phyloP scores from a whole-genome alignment of 2,797 vertebrate genomes.

The Lateolabrax maculatus region DNA sequence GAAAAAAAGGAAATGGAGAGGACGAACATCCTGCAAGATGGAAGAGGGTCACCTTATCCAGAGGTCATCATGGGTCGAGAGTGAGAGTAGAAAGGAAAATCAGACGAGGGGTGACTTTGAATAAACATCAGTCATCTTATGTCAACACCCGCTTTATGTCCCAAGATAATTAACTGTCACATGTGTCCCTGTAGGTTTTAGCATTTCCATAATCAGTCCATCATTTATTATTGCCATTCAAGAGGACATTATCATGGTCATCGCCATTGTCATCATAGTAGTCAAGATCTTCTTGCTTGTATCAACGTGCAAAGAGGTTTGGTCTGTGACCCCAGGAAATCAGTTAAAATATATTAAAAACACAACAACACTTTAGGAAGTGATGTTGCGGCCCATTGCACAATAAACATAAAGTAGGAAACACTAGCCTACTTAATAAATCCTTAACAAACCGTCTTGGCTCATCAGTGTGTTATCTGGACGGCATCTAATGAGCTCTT shows the following conservation, averaged over 20 bases:
- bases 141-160: constrained; percentile 65
- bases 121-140: constrained; percentile 59
- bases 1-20: constrained; percentile 14
- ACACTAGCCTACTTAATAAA: constrained; percentile 51
- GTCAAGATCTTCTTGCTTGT: neutral
- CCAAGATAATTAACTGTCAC: constrained; percentile 71
- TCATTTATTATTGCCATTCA: constrained; percentile 60
- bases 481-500: constrained; percentile 74
- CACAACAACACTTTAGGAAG: constrained; percentile 28
- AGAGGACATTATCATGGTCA: constrained; percentile 39
- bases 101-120: constrained; percentile 40
- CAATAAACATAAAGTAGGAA: constrained; percentile 48
- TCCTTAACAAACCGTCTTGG: constrained; percentile 55
- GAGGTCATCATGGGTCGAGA: constrained; percentile 41
- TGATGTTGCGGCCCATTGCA: constrained; percentile 47
- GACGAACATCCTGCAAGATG: constrained; percentile 18
- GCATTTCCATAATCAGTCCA: constrained; percentile 59
- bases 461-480: constrained; percentile 68
- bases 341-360: constrained; percentile 22
- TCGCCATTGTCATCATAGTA: neutral
- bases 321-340: neutral
- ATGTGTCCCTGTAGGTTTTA: constrained; percentile 51
- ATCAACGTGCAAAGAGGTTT: neutral
- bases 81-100: constrained; percentile 12
- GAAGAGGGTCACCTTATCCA: constrained; percentile 48